Base-by-base conservation (phyloP, 1,140 invertebrate species). In the Anastrepha ludens region DNA sequence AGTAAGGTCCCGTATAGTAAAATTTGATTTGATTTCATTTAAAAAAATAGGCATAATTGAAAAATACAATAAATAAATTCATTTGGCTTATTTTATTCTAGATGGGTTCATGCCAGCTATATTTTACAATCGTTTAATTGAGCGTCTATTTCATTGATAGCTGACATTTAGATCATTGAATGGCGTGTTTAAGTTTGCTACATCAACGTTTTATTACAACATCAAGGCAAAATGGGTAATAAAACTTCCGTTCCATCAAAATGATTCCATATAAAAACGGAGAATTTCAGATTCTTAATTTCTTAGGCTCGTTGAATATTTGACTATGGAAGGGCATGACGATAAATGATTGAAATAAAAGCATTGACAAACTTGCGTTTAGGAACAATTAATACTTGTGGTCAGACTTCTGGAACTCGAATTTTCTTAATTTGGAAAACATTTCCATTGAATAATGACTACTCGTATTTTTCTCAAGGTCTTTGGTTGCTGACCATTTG, bases 81-180 rank as follows among this genome's bases (percentile, higher is more conserved):
- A 74, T 50, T 29, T 9, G n/a, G 44, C 6, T 74, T 74, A 47
- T 50, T 50, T 74, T 47, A 74, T 47, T 74, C 67, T 74, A 29
- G 17, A 70, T 39, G 6, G 7, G 39, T 64, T 64, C 6, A 67
- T 67, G 7, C 6, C 29, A 6, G 64, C 64, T 8, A 29, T 5
- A 74, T 74, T 74, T 74, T 47, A 41, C 70, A 50, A 74, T 74
- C 70, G 70, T n/a, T 50, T 74, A 47, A 74, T 74, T 74, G 70
- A 74, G 15, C 1, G 70, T n/a, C 44, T 74, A 41, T 67, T 67
- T 67, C 39, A 67, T 67, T 67, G 65, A 67, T 67, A 9, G 65
- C 65, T 11, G 47, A 6, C 44, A 29, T 8, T 74, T 74, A 1
- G 44, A 47, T 41, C 44, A 47, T 50, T n/a, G 47, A 17, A 47